phyloP scores from a whole-genome alignment of 2,113 vertebrate species.

The Coturnix japonica region DNA sequence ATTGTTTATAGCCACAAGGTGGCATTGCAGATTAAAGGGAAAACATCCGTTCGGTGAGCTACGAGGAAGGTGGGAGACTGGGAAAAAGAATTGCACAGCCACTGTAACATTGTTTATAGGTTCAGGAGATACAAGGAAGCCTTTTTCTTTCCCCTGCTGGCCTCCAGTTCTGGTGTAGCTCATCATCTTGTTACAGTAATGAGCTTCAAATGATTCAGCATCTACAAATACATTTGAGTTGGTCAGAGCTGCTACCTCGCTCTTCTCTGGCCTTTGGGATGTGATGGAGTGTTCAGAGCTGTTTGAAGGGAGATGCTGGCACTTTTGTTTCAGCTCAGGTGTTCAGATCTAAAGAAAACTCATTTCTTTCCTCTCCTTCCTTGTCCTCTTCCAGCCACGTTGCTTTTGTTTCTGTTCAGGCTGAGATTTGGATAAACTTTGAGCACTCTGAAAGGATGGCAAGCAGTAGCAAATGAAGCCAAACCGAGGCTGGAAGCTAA shows the following conservation, averaged over 20 bases:
- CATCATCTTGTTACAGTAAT: too few species aligned
- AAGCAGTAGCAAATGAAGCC: not conserved
- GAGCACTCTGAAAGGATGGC: not conserved
- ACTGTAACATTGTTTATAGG: not conserved
- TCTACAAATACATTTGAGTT: not conserved
- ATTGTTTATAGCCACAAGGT: conserved; percentile 76
- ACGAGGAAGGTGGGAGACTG: not conserved
- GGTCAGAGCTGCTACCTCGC: not conserved
- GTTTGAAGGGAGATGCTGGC: not conserved
- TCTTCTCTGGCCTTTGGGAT: not conserved
- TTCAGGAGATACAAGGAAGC: not conserved
- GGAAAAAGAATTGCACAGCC: not conserved
- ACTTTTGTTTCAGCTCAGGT: not conserved
- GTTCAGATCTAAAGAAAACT: not conserved
- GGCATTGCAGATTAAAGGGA: conserved; percentile 83
- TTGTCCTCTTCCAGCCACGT: accelerated
- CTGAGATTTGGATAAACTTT: not conserved
- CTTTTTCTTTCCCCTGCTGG: not conserved
- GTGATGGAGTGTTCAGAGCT: not conserved
- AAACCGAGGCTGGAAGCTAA: not conserved
- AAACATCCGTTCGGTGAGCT: not conserved
- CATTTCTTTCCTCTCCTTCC: not conserved
- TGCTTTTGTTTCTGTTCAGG: not conserved
- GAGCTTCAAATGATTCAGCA: not conserved
- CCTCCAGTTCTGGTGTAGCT: not conserved